Evolutionary conservation across 1,140 invertebrate genomes (phyloP).

Genomic region (Ericerus pela): DNA sequence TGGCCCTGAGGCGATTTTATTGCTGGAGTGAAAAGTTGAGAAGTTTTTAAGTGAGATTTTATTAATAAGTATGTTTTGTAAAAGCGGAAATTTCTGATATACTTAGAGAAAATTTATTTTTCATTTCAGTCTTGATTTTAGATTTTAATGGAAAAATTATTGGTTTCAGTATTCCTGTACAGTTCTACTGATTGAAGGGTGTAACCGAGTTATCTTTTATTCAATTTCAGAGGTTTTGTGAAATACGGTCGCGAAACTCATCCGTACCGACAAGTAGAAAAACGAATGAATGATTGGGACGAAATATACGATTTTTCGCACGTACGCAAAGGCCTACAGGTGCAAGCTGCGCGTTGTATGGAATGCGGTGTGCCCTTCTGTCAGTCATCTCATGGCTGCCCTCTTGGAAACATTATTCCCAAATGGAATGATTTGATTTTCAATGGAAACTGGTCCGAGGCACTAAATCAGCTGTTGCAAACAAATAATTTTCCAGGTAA

Average conservation of each 20-base stretch:
- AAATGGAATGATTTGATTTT: conserved; percentile 98
- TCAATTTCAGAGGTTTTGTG: conserved; percentile 86
- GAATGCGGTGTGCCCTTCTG: conserved; percentile 99
- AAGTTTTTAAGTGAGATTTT: too few species aligned
- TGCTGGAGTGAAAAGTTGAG: too few species aligned
- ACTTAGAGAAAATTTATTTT: too few species aligned
- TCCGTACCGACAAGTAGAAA: conserved; percentile 66
- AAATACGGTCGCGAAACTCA: conserved; percentile 82
- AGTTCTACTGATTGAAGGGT: background rate
- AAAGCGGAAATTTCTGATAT: too few species aligned
- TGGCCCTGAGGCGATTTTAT: too few species aligned
- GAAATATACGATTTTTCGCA: conserved; percentile 84
- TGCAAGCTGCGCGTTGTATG: conserved; percentile 96
- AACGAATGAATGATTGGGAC: conserved; percentile 84
- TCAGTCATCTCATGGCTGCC: conserved; percentile 91
- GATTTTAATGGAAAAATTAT: too few species aligned
- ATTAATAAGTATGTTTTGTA: too few species aligned
- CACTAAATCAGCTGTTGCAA: conserved; percentile 85
- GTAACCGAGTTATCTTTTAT: conserved; percentile 20
- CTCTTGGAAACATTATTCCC: conserved; percentile 95
- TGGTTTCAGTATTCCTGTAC: too few species aligned
- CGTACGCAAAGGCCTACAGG: conserved; percentile 71
- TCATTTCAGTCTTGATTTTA: too few species aligned
- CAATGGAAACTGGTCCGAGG: conserved; percentile 89
- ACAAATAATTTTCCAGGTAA: conserved; percentile 94